Conservation (phyloP, 2,113 vertebrate species). For the Saccopteryx bilineata region DNA sequence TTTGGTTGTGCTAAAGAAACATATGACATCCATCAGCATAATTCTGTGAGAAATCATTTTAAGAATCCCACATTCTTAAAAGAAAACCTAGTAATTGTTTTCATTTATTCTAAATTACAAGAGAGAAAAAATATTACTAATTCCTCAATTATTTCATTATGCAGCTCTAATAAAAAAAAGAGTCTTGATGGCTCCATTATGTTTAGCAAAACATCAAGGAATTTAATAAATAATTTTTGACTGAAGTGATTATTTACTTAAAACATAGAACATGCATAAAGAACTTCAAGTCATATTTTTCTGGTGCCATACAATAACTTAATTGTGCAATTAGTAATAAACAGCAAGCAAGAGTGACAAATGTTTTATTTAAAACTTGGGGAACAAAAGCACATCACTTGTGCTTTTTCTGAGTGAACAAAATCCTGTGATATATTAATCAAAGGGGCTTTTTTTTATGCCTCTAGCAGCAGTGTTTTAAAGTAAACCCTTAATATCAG, state of each 20-base stretch:
- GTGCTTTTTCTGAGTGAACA: conserved; percentile 67
- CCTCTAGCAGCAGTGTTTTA: conserved; percentile 79
- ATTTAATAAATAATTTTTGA: conserved; percentile 82
- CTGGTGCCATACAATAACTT: conserved; percentile 75
- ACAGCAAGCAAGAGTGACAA: conserved; percentile 72
- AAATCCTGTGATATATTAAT: conserved; percentile 78
- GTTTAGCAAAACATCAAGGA: conserved; percentile 68
- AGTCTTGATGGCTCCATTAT: conserved; percentile 74
- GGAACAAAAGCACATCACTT: conserved; percentile 73
- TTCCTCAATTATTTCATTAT: conserved; percentile 81
- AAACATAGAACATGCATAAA: conserved; percentile 78
- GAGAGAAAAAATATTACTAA: conserved; percentile 75
- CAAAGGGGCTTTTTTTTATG: conserved; percentile 81
- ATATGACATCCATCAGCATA: conserved; percentile 70
- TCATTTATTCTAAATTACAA: conserved; percentile 79
- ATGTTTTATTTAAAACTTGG: conserved; percentile 79
- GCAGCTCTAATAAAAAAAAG: conserved; percentile 79
- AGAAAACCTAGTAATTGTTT: conserved; percentile 69
- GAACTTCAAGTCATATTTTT: conserved; percentile 75
- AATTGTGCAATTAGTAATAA: conserved; percentile 83
- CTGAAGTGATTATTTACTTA: conserved; percentile 82
- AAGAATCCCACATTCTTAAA: conserved; percentile 71
- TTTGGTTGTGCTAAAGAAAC: conserved; percentile 59
- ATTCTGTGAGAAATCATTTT: conserved; percentile 72
- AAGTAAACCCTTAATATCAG: conserved; percentile 80